Evolutionary conservation across 1,140 invertebrate species (phyloP), one percentile per base, ranked within the genome.

Genomic region (Tetramorium alpestre): DNA sequence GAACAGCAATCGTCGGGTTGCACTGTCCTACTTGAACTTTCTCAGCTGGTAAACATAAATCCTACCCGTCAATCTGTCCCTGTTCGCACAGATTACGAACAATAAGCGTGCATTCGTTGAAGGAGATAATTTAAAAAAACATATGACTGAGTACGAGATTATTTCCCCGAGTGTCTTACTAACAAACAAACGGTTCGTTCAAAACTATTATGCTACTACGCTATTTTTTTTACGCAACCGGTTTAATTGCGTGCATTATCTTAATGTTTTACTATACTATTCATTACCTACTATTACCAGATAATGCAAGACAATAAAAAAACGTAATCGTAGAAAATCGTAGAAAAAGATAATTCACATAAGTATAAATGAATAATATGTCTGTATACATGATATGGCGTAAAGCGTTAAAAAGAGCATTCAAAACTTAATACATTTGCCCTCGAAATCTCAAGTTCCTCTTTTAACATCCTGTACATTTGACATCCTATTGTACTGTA

Each of bases 51-150:
- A 22, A 49, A 47, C 22, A n/a, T 44, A 70, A 70, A 73, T 73
- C 33, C 69, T 72, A 47, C 80, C 33, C 51, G 22, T 56, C 8
- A 82, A 60, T 82, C 25, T 47, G 11, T 38, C 11, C 22, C 47
- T 78, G 58, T 77, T 38, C 47, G 44, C 51, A 22, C 78, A 47
- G 41, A 84, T n/a, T 62, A 8, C n/a, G 54, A 33, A 28, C 13
- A 33, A 56, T 81, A 51, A 6, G 18, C 41, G 25, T 38, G 47
- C 33, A 5, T 73, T 73, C 25, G 10, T 47, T 60, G 44, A 73
- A 73, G 6, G 11, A 73, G 67, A 82, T 82, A 82, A 84, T 75
- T 84, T 18, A 4, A 75, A 75, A 41, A 38, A 47, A 22, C 33
- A n/a, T 18, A n/a, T 11, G 33, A 33, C 33, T 6, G 22, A 1